Percentiles rank a stretch among this genome's conserved stretches.
These are phyloP conservation scores for Suillia variegata DNA, from an alignment of 2,888 invertebrate genomes.

Conservation along the genomic window DNA sequence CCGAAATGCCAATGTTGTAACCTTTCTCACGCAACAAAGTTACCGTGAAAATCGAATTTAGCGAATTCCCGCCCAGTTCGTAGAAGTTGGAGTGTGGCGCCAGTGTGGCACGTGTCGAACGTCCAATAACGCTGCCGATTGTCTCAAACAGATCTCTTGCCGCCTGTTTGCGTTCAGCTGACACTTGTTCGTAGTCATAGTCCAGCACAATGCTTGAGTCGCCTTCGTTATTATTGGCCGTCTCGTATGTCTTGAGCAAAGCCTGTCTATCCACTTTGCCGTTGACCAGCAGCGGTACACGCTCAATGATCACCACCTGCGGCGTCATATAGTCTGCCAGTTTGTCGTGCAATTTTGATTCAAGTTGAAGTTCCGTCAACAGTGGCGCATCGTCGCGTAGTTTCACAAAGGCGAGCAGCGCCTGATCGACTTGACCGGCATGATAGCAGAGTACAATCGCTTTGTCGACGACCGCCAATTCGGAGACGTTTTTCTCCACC, in stretches of 20 bases:
- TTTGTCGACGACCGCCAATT: slow-evolving; percentile 72
- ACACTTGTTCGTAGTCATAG: slow-evolving; percentile 71
- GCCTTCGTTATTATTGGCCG: slow-evolving; percentile 67
- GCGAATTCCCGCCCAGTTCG: slow-evolving; percentile 83
- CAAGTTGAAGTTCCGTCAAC: slow-evolving; percentile 67
- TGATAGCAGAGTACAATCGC: slow-evolving; percentile 80
- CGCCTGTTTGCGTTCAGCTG: slow-evolving; percentile 65
- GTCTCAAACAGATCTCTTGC: slow-evolving; percentile 77
- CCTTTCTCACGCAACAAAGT: slow-evolving; percentile 77
- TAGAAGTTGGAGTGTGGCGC: slow-evolving; percentile 76
- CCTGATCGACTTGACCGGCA: slow-evolving; percentile 73
- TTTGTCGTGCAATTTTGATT: slow-evolving; percentile 67
- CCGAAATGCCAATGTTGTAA: slow-evolving; percentile 80
- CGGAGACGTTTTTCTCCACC: slow-evolving; percentile 75
- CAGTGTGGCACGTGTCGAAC: slow-evolving; percentile 68
- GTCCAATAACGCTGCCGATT: slow-evolving; percentile 73
- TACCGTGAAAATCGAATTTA: slow-evolving; percentile 84
- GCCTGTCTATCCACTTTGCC: slow-evolving; percentile 86
- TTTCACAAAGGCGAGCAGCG: slow-evolving; percentile 73
- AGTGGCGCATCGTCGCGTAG: slow-evolving; percentile 61
- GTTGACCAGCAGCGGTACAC: slow-evolving; percentile 81
- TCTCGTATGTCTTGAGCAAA: slow-evolving; percentile 75
- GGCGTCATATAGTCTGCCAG: slow-evolving; percentile 82
- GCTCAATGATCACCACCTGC: slow-evolving; percentile 74
- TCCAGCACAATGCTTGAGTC: slow-evolving; percentile 65